Percentiles rank a stretch among this genome's conserved stretches.
These are phyloP conservation scores for Acromyrmex charruanus DNA, from an alignment of 1,140 invertebrate species.

Conservation along the genomic window DNA sequence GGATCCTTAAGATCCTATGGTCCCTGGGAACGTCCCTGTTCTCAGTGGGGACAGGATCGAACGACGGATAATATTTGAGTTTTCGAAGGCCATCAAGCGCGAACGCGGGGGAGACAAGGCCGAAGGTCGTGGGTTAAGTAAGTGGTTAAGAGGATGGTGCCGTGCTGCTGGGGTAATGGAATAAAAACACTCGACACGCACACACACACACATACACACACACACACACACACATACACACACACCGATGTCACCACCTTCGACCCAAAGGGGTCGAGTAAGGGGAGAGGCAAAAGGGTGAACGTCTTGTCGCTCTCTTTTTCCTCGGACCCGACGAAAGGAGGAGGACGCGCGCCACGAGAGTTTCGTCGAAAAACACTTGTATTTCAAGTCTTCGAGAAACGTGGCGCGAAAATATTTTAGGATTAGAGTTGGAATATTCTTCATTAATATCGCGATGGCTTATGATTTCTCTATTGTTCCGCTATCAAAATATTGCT, in stretches of 20 bases:
- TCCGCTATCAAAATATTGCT: conserved; percentile 27
- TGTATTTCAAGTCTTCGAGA: conserved; percentile 16
- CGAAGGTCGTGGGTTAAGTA: conserved; percentile 81
- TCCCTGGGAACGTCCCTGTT: background rate
- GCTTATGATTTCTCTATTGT: conserved; percentile 14
- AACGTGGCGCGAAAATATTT: conserved; percentile 47
- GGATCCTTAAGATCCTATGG: conserved; percentile 26
- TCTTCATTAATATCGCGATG: conserved; percentile 33
- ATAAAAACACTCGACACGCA: conserved; percentile 81
- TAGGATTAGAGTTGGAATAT: conserved; percentile 39
- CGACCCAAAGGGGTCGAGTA: conserved; percentile 38
- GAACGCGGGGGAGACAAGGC: conserved; percentile 58
- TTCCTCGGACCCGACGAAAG: conserved; percentile 47
- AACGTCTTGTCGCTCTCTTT: conserved; percentile 63
- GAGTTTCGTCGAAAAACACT: conserved; percentile 58
- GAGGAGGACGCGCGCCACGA: conserved; percentile 54
- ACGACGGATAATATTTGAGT: conserved; percentile 81
- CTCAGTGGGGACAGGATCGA: conserved; percentile 53
- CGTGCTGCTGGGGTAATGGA: conserved; percentile 77
- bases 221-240: conserved; percentile 8
- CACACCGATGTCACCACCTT: conserved; percentile 72
- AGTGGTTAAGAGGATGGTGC: conserved; percentile 81
- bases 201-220: background rate
- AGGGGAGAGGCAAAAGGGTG: conserved; percentile 25
- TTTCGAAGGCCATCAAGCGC: conserved; percentile 73